A percentile compares a stretch with the other conserved stretches of the same genome.
phyloP scores from a whole-genome alignment of 2,888 invertebrate genomes.

The Apotomis betuletana region DNA sequence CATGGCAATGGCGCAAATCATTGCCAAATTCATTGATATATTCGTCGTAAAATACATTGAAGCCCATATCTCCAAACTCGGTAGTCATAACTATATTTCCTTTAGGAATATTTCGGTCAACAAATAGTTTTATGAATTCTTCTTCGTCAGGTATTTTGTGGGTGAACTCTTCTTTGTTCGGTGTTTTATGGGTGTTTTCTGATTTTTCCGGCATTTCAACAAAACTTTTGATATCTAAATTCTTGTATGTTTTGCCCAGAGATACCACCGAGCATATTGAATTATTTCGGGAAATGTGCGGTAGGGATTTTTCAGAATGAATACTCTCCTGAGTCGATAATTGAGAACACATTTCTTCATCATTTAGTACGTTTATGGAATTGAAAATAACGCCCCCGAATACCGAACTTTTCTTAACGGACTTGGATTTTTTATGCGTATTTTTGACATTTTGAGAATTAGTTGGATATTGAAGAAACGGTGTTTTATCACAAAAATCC shows the following conservation, averaged over 20 bases:
- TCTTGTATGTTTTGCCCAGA: slow-evolving; percentile 64
- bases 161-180: slow-evolving; percentile 41
- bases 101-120: slow-evolving; percentile 24
- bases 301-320: slow-evolving; percentile 42
- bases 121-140: slow-evolving; percentile 60
- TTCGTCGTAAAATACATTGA: slow-evolving; percentile 62
- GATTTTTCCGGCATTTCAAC: slow-evolving; percentile 44
- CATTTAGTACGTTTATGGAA: slow-evolving; percentile 64
- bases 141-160: slow-evolving; percentile 57
- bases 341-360: slow-evolving; percentile 51
- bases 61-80: slow-evolving; percentile 68
- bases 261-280: slow-evolving; percentile 62
- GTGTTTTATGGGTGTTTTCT: slow-evolving; percentile 52
- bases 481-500: neutral
- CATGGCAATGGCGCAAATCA: slow-evolving; percentile 36
- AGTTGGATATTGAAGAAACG: neutral
- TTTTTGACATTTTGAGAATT: neutral
- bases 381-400: slow-evolving; percentile 60
- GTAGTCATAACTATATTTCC: slow-evolving; percentile 58
- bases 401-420: slow-evolving; percentile 36
- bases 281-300: slow-evolving; percentile 47
- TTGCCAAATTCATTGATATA: slow-evolving; percentile 54
- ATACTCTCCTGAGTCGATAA: slow-evolving; percentile 46
- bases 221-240: slow-evolving; percentile 66
- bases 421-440: slow-evolving; percentile 7